phyloP scores from a whole-genome alignment of 2,113 vertebrate genomes.

The Lepisosteus oculatus region DNA sequence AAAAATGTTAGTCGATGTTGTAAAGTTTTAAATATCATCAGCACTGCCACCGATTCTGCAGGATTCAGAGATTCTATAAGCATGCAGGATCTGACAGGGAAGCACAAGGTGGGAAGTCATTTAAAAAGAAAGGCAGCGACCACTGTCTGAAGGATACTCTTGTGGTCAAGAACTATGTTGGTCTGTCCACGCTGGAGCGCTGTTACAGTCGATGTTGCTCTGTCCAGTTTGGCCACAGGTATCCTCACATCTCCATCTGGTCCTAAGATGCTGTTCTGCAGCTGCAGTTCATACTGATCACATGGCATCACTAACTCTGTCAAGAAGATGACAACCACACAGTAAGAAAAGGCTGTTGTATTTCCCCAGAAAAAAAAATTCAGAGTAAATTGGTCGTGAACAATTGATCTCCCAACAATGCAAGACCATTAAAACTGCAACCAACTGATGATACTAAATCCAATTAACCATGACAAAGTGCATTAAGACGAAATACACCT shows the following conservation, averaged over 20 bases:
- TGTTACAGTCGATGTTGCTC: slow-evolving; percentile 60
- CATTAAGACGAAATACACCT: no score
- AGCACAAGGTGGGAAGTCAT: no score
- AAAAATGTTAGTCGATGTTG: no score
- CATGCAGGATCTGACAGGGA: no score
- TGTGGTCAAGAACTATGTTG: slow-evolving; percentile 69
- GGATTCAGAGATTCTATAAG: no score
- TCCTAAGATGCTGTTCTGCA: slow-evolving; percentile 70
- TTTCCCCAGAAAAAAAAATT: not conserved
- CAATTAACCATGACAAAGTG: not conserved
- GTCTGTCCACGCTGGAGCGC: slow-evolving; percentile 63
- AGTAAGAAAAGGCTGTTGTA: no score
- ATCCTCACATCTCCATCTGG: slow-evolving; percentile 50
- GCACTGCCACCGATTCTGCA: no score
- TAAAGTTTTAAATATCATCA: no score
- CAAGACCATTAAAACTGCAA: no score
- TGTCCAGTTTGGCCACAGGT: slow-evolving; percentile 73
- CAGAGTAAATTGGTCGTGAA: not conserved
- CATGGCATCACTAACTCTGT: slow-evolving; percentile 83
- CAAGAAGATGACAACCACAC: not conserved
- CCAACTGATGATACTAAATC: no score
- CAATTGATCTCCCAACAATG: not conserved
- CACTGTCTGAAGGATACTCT: slow-evolving; percentile 62
- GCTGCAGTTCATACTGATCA: slow-evolving; percentile 88
- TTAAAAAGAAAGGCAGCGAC: no score